Evolutionary conservation across 1,140 invertebrate species (phyloP), one percentile per base, ranked within the genome.

Genomic region (Nomia melanderi): DNA sequence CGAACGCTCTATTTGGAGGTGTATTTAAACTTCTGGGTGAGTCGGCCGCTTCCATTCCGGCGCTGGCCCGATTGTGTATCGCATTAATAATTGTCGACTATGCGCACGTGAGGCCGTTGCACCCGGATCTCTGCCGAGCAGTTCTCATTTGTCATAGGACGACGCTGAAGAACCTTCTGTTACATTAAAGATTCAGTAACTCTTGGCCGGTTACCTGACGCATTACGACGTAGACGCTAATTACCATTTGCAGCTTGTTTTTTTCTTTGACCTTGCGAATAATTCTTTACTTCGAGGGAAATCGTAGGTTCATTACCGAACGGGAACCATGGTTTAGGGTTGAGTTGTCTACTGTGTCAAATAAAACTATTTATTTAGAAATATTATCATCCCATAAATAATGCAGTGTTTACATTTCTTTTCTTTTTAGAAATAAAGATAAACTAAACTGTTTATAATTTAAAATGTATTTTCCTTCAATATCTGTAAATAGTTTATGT

Each of bases 131-230:
- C 50, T 25, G 20, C n/a, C 50, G n/a, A 33, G 20, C n/a, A 31
- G 65, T 67, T 67, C 29, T 67, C 65, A 67, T 67, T 67, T 67
- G 27, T 67, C 53, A 53, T 56, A 27, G 12, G 54, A 39, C 12
- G 54, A 39, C 12, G 17, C 39, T 64, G 65, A 67, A 54, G 50
- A 39, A 25, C 31, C n/a, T 36, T 56, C 65, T 12, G 50, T 53
- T 56, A 14, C 53, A 23, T 14, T 1, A 25, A 25, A 56, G 50
- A 67, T 39, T 36, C 29, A 20, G 20, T 11, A 11, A 20, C n/a
- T 25, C 33, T 54, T n/a, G 11, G 14, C 14, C 41, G 41, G 41
- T 44, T 31, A 20, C 27, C 12, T 56, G 29, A 56, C 17, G 14
- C 25, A 14, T 12, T 17, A 6, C 12, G 17, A 56, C 6, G 17